Conservation (phyloP, 2,797 vertebrate species). For the Rhabdophis nuchalis region DNA sequence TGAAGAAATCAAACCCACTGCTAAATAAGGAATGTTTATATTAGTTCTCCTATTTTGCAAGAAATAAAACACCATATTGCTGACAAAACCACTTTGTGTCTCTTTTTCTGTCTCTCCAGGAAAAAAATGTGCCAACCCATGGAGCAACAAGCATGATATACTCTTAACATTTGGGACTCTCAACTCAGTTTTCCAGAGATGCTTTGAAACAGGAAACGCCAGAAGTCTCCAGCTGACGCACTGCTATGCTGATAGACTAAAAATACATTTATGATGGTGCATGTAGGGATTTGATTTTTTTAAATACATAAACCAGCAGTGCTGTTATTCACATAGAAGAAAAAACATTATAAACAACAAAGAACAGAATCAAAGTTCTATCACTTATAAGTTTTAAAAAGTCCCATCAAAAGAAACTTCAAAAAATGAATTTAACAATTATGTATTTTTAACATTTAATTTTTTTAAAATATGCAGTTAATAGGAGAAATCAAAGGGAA, state of each 20-base stretch:
- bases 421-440: slow-evolving; percentile 38
- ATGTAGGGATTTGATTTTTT: slow-evolving; percentile 37
- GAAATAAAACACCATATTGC: not conserved
- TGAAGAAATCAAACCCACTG: too few species aligned
- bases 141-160: slow-evolving; percentile 35
- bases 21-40: not conserved
- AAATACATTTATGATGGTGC: slow-evolving; percentile 25
- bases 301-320: slow-evolving; percentile 21
- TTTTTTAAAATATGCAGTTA: not conserved
- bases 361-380: not conserved
- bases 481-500: not conserved
- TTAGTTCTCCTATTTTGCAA: not conserved
- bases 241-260: slow-evolving; percentile 46
- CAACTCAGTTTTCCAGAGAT: slow-evolving; percentile 38
- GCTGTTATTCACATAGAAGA: slow-evolving; percentile 14
- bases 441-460: slow-evolving; percentile 12
- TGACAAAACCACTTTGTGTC: not conserved
- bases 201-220: slow-evolving; percentile 45
- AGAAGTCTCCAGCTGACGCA: slow-evolving; percentile 1
- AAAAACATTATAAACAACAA: not conserved
- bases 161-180: slow-evolving; percentile 22
- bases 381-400: not conserved
- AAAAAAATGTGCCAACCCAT: slow-evolving; percentile 14
- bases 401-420: not conserved
- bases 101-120: slow-evolving; percentile 46